Evolutionary conservation across 1,140 invertebrate species (phyloP).

Genomic region (Zophobas morio): DNA sequence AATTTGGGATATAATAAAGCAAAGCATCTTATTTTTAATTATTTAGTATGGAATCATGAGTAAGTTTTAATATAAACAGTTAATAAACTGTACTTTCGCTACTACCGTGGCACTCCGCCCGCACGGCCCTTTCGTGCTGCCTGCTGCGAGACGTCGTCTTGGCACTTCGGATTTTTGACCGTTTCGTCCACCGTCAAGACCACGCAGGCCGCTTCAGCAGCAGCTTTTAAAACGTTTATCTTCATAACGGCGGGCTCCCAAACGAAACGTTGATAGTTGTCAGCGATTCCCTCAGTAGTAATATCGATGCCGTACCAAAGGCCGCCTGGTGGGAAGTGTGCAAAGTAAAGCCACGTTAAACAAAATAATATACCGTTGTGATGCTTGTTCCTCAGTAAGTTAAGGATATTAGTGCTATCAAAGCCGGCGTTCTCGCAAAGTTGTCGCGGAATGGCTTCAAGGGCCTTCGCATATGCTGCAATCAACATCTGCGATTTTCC

Average conservation of each 20-base stretch:
- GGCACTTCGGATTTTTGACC: constrained; percentile 90
- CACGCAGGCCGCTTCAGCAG: constrained; percentile 95
- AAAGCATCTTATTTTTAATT: no score
- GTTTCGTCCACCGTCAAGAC: constrained; percentile 99
- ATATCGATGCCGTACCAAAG: constrained; percentile 98
- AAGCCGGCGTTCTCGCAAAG: constrained; percentile 99
- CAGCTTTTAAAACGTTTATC: constrained; percentile 96
- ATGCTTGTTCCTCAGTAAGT: constrained; percentile 97
- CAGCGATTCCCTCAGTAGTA: constrained; percentile 91
- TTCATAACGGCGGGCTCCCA: constrained; percentile 99
- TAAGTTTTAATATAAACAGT: no score
- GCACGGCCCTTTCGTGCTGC: no score
- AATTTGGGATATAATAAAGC: no score
- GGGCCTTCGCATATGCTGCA: constrained; percentile 92
- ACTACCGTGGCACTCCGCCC: no score
- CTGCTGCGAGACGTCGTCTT: no score
- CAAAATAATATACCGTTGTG: no score
- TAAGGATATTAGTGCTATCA: constrained; percentile 97
- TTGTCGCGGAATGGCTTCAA: constrained; percentile 98
- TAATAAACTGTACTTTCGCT: no score
- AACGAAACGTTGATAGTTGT: constrained; percentile 95
- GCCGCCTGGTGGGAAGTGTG: constrained; percentile 90
- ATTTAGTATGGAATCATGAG: no score
- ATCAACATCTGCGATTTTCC: constrained; percentile 98
- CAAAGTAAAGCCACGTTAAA: no score